A percentile compares a stretch with the other conserved stretches of the same genome.
These are phyloP conservation scores for Reticulitermes speratus DNA, from an alignment of 1,140 invertebrate species.

Conservation along the genomic window DNA sequence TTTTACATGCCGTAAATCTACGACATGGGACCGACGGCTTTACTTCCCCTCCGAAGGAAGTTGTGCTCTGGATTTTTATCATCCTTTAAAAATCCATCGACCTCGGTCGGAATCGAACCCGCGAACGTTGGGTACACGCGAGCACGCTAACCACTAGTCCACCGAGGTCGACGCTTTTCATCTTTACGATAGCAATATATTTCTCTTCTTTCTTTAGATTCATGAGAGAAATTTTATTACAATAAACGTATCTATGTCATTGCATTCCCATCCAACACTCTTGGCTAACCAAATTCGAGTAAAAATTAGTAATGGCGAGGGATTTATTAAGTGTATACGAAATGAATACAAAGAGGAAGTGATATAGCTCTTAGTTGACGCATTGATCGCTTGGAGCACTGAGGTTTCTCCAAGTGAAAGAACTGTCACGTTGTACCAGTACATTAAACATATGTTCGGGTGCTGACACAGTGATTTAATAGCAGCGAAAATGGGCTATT, in stretches of 20 bases:
- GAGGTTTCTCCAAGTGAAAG: background rate
- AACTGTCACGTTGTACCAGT: background rate
- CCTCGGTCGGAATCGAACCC: too few species aligned
- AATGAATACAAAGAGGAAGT: background rate
- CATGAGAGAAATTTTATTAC: background rate
- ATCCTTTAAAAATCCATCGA: too few species aligned
- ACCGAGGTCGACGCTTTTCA: too few species aligned
- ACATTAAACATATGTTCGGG: background rate
- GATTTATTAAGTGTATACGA: background rate
- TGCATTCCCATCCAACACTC: background rate
- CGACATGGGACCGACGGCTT: too few species aligned
- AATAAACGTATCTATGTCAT: background rate
- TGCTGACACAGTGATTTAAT: background rate
- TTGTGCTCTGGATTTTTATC: too few species aligned
- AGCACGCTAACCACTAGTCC: too few species aligned
- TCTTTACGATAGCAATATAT: background rate
- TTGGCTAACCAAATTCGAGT: background rate
- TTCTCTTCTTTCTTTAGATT: background rate
- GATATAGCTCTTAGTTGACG: background rate
- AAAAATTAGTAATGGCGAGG: background rate
- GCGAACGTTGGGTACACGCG: too few species aligned
- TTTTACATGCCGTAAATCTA: too few species aligned
- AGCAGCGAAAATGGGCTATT: background rate
- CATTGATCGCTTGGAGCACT: background rate
- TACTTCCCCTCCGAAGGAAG: too few species aligned